phyloP scores from a whole-genome alignment of 2,113 vertebrate genomes.

The Neogobius melanostomus region DNA sequence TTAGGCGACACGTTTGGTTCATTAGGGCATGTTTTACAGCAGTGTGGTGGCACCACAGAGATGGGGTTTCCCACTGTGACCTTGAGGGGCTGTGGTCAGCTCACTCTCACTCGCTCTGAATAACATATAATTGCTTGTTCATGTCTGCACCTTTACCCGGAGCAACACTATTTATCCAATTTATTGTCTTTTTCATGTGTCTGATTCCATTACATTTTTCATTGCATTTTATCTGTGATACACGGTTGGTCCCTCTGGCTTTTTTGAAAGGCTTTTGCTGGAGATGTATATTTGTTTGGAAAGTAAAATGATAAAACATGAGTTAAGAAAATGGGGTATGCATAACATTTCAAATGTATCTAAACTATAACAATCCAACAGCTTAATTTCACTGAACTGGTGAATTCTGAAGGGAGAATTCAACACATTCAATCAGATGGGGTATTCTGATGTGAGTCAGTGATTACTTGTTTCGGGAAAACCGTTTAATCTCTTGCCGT shows the following conservation, averaged over 20 bases:
- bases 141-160: neutral
- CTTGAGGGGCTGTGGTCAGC: slow-evolving; percentile 19
- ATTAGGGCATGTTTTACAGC: slow-evolving; percentile 48
- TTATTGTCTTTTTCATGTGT: neutral
- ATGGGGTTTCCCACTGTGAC: slow-evolving; percentile 46
- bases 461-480: slow-evolving; percentile 42
- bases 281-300: neutral
- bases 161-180: neutral
- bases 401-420: slow-evolving; percentile 11
- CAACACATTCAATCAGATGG: slow-evolving; percentile 27
- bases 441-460: slow-evolving; percentile 33
- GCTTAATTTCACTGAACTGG: neutral
- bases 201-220: neutral
- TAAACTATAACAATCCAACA: neutral
- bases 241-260: neutral
- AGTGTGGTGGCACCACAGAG: slow-evolving; percentile 38
- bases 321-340: neutral
- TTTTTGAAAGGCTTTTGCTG: neutral
- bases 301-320: neutral
- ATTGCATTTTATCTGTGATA: neutral
- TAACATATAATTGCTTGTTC: neutral
- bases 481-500: slow-evolving; percentile 26
- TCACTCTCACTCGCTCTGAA: neutral
- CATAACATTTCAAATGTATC: neutral
- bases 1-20: slow-evolving; percentile 53